phyloP scores from a whole-genome alignment of 2,113 vertebrate genomes.

The Galbula dea region DNA sequence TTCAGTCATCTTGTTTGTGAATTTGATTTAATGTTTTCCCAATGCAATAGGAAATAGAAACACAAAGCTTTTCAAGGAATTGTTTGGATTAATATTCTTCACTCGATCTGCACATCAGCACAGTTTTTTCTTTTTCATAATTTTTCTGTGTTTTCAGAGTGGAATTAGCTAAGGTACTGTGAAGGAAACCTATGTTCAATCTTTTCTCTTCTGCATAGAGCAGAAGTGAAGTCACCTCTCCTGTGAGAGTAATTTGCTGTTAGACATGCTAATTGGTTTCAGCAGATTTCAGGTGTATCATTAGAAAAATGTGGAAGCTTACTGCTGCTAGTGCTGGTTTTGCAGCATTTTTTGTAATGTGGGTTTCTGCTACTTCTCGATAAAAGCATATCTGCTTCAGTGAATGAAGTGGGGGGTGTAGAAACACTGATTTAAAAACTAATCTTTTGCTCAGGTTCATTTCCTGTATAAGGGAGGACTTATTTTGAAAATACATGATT shows the following conservation, averaged over 20 bases:
- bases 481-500: neutral
- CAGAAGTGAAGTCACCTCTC: neutral
- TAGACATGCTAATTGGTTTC: neutral
- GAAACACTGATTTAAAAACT: neutral
- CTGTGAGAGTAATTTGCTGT: neutral
- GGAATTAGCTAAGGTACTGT: neutral
- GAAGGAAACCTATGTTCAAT: neutral
- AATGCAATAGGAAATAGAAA: neutral
- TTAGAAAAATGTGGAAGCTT: neutral
- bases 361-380: neutral
- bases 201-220: neutral
- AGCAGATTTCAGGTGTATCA: neutral
- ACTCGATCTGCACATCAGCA: neutral
- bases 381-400: accelerated
- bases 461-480: neutral
- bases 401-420: neutral
- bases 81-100: neutral
- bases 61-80: neutral
- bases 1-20: neutral
- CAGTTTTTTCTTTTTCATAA: accelerated
- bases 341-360: neutral
- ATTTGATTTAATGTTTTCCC: neutral
- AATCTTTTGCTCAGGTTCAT: neutral
- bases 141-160: neutral
- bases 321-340: neutral